Evolutionary conservation across 2,797 vertebrate species (phyloP).

Genomic region (Chrysocyon brachyurus): DNA sequence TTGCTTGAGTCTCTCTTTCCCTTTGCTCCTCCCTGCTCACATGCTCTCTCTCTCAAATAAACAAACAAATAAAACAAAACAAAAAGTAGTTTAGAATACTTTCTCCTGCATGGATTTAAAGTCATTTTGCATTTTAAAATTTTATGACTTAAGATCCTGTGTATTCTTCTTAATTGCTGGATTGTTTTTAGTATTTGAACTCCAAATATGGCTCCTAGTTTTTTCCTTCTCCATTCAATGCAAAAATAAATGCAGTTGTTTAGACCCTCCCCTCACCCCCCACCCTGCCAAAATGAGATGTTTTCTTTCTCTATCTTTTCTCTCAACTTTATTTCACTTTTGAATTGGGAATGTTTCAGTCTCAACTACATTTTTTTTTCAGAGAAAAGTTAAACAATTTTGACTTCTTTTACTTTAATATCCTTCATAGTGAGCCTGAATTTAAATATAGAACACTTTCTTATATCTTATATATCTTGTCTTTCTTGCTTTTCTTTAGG

Average conservation of each 20-base stretch:
- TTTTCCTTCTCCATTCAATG: not conserved
- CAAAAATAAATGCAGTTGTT: conserved; percentile 36
- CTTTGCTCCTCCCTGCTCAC: not conserved
- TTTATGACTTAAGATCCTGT: conserved; percentile 26
- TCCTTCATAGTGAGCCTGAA: not conserved
- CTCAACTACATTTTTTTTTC: not conserved
- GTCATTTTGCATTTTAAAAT: not conserved
- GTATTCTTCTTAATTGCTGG: not conserved
- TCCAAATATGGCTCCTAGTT: not conserved
- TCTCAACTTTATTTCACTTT: conserved; percentile 15
- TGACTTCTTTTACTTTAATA: conserved; percentile 24
- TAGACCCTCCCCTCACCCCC: not conserved
- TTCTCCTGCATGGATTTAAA: not conserved
- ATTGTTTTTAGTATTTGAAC: conserved; percentile 48
- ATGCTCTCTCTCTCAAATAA: not conserved
- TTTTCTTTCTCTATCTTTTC: conserved; percentile 9
- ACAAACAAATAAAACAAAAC: not conserved
- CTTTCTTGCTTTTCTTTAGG: conserved; percentile 38
- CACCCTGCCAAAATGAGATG: not conserved
- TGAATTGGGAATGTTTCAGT: conserved; percentile 33
- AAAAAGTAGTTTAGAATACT: conserved; percentile 1
- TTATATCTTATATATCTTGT: not conserved
- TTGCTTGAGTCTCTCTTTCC: not conserved
- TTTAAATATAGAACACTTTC: conserved; percentile 26
- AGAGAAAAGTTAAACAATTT: conserved; percentile 36